Evolutionary conservation across 2,888 invertebrate genomes (phyloP), one percentile per base, ranked within the genome.

Genomic region (Seladonia tumulorum): DNA sequence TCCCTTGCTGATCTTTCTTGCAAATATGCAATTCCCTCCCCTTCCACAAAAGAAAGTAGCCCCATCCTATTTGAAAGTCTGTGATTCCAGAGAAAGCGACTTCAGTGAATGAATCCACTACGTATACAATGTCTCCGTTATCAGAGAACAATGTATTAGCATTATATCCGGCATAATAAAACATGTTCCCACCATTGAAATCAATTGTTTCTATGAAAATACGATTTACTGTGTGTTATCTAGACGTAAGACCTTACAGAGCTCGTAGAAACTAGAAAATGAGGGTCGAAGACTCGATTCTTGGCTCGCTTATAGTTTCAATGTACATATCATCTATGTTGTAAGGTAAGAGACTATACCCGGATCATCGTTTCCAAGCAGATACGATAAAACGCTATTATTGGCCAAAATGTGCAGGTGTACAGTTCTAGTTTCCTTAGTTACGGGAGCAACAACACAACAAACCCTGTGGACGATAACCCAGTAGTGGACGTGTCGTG

Each of bases 41-140:
- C 82, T 90, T 91, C 94, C 94, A 94, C 16, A 94, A 18, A 12
- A 95, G 91, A 79, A 94, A 91, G 83, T 94, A 95, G 88, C 93
- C 93, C 95, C 95, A 95, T 39, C 93, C 94, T 73, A 95, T 93
- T 85, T 93, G 93, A 70, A 95, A 88, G 49, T 92, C 90, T 0
- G 92, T 92, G 10, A 93, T 74, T 60, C 86, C 89, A 39, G 91
- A 72, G 81, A 92, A 91, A 57, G 87, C 77, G 49, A 94, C 77
- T 82, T 86, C 73, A 8, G 90, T 90, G 39, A 94, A 93, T 12
- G 88, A 76, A 80, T 93, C 90, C 80, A 92, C 76, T 2, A 83
- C 66, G 7, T 90, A 80, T 12, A 78, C 39, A 45, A 87, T 45
- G 53, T 81, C 80, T 12, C 83, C 73, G 2, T 88, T 75, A 16